Evolutionary conservation across 2,113 vertebrate genomes (phyloP), one percentile per base, ranked within the genome.

Genomic region (Mesembrinibis cayennensis): DNA sequence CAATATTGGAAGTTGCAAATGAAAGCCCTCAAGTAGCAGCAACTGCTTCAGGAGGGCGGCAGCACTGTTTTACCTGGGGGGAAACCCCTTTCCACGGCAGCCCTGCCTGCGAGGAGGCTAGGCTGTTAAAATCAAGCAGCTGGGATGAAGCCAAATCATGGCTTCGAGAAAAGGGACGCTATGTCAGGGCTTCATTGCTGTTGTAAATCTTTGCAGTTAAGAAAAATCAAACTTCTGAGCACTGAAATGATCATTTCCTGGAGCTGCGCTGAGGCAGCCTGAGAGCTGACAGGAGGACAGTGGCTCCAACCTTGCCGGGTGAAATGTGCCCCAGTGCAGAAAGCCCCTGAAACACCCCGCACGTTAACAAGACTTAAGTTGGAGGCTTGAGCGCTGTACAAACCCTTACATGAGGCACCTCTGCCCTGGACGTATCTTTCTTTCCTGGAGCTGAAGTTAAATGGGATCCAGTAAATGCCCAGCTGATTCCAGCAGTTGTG

Each of bases 121-220:
- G 56, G 52, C 47, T 79, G 52, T 40, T 74, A 78, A 96, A 94
- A 87, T 32, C 86, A 87, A 86, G 77, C 44, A 84, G 40, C 66
- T 89, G 69, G 72, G 66, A 36, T 47, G 61, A 89, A 77, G 84
- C n/a, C 78, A 93, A 76, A 76, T 58, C 81, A 70, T 13, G 53
- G 47, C 61, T 90, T 70, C 70, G 82, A 44, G 73, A 83, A 74
- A 94, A 89, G 16, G 34, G 90, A 90, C 3, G 29, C 66, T 72
- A 76, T 49, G 81, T 81, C 95, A 91, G 53, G 58, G 38, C 62
- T 96, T 91, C 93, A 96, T 29, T 82, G 71, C 81, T 53, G 45
- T 52, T 82, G 70, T 95, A 97, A 95, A 95, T 95, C 89, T 91
- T 76, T 22, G 65, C 53, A 89, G 83, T 91, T 96, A 88, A 95